Base-by-base conservation (phyloP, 2,113 vertebrate genomes). In the Plotosus lineatus region DNA sequence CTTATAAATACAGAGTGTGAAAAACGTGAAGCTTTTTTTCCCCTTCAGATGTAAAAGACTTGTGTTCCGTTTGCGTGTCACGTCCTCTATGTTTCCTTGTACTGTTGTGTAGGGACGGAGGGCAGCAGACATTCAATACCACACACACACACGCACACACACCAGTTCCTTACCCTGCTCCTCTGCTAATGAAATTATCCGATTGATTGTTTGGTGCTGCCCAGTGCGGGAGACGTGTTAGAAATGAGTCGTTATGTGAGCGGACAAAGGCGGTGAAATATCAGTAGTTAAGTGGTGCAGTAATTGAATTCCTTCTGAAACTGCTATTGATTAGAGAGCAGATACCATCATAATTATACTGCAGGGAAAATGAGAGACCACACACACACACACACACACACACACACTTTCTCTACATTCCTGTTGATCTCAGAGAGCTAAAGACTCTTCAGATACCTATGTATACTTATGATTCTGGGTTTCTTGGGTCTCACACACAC, bases 191-290 rank as follows among this genome's bases (percentile, higher is more conserved):
- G 87, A 89, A 88, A 89, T 87, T 40, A 87, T 82, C 46, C 69
- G 85, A 93, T 94, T 91, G 91, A 93, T 93, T 91, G 91, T 91
- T 92, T 91, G 84, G 38, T 86, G 88, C 86, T 78, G 85, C 60
- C 66, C 81, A 85, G 81, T 84, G 83, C 84, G 83, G 83, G 86
- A 89, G 89, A 91, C 88, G 90, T 92, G 92, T 92, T 89, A 86
- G 87, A 90, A 91, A 91, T 89, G 84, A 91, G 89, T 92, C 90
- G 90, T 90, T 90, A 87, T 92, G 89, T 46, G 82, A 85, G 89
- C 86, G 88, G 86, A 90, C 90, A 88, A 88, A 91, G 90, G 89
- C 89, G 88, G 90, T 93, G 92, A 92, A 93, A 93, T 93, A 93
- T 92, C 91, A 94, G 91, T 87, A 89, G 91, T 89, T 93, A 93